Conservation (phyloP, 1,140 invertebrate species). For the Drosophila grimshawi region DNA sequence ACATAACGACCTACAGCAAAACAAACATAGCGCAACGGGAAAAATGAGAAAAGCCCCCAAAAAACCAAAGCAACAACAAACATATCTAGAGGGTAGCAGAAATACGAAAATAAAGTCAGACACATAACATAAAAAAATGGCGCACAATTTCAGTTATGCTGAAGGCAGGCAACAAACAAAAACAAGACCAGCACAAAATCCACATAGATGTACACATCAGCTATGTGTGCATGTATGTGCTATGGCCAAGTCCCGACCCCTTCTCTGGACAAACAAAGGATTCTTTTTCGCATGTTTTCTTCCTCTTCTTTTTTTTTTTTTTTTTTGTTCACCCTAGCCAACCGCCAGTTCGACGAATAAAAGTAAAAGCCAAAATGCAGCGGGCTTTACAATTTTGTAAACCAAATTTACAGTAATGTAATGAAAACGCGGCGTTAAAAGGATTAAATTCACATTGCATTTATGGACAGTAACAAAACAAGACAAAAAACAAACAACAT, state of each 20-base stretch:
- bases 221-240: constrained; percentile 16
- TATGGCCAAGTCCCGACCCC: not conserved
- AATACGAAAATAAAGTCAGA: constrained; percentile 42
- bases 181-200: constrained; percentile 45
- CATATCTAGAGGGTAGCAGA: not conserved
- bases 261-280: not conserved
- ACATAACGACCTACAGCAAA: constrained; percentile 66
- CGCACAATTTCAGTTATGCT: constrained; percentile 58
- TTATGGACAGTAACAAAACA: constrained; percentile 34
- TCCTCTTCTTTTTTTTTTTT: not conserved
- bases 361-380: constrained; percentile 43
- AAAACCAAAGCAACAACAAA: constrained; percentile 13
- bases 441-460: constrained; percentile 72
- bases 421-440: constrained; percentile 76
- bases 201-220: constrained; percentile 53
- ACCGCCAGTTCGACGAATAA: constrained; percentile 21
- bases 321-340: not conserved
- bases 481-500: constrained; percentile 19
- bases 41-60: constrained; percentile 18
- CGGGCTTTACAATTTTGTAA: constrained; percentile 51
- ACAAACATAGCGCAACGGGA: constrained; percentile 55
- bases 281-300: constrained; percentile 22
- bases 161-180: not conserved
- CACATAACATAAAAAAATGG: constrained; percentile 40
- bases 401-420: constrained; percentile 73